These are phyloP conservation scores for Pseudomyrmex concolor DNA, from an alignment of 1,140 invertebrate species.

Conservation along the genomic window DNA sequence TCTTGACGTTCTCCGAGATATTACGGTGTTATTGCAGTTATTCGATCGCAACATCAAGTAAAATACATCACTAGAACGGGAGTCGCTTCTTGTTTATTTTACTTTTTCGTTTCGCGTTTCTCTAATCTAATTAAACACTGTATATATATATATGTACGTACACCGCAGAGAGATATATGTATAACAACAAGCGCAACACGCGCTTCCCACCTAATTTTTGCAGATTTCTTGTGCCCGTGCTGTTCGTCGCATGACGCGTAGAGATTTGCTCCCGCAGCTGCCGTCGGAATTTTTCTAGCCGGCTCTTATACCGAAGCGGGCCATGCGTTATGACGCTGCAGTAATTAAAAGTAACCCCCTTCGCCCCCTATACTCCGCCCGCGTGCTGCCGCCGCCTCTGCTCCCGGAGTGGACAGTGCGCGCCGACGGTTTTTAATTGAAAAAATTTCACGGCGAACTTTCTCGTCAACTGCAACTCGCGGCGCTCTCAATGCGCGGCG, in stretches of 20 bases:
- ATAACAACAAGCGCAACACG: slow-evolving; percentile 16
- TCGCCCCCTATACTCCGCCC: slow-evolving; percentile 1
- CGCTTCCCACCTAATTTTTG: slow-evolving; percentile 65
- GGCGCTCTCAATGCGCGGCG: slow-evolving; percentile 10
- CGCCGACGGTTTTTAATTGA: slow-evolving; percentile 80
- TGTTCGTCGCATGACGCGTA: slow-evolving; percentile 30
- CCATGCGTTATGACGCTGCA: slow-evolving; percentile 79
- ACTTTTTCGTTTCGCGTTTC: background rate
- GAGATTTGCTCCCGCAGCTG: slow-evolving; percentile 67
- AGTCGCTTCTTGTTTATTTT: background rate
- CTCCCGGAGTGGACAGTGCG: slow-evolving; percentile 57
- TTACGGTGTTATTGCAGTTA: background rate
- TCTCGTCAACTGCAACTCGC: slow-evolving; percentile 64
- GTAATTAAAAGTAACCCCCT: slow-evolving; percentile 80
- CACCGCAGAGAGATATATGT: too few relatives aligned
- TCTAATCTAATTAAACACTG: slow-evolving; percentile 57
- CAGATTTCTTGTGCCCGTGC: slow-evolving; percentile 52
- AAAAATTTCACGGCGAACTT: slow-evolving; percentile 81
- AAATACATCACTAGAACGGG: too few relatives aligned
- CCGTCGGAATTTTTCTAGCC: slow-evolving; percentile 74
- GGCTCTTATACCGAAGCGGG: slow-evolving; percentile 73
- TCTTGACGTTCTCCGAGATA: background rate
- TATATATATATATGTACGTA: too few relatives aligned
- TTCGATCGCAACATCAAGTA: background rate
- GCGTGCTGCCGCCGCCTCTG: background rate